Evolutionary conservation across 2,113 vertebrate species (phyloP), one percentile per base, ranked within the genome.

Genomic region (Gallinago undulata): DNA sequence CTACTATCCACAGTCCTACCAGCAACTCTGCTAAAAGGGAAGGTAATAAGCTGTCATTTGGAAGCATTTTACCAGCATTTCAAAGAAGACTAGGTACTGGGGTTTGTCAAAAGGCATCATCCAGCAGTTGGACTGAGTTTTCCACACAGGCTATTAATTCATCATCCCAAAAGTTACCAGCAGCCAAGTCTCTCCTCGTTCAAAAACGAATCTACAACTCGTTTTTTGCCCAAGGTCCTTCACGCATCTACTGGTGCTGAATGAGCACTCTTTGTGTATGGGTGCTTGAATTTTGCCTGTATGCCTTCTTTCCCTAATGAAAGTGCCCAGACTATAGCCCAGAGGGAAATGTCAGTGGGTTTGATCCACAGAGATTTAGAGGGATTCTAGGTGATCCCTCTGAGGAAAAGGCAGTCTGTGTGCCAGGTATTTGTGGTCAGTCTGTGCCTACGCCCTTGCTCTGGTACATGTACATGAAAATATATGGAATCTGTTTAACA

Each of bases 61-160:
- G 39, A 77, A 84, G 11, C 21, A 10, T 63, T 76, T 81, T 39
- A 48, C 5, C 11, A 55, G 68, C 31, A 33, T 68, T 73, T 84
- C 64, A 78, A 59, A 76, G 41, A 21, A 33, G 28, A 1, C 1
- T 53, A 14, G 0, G 1, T 19, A 68, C 31, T 0, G 0, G 31
- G 19, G 23, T 63, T 90, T 76, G 15, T 59, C 64, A 50, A 43
- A 30, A 84, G 19, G 25, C 33, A n/a, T 14, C 8, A 1, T 76
- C 27, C 59, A 73, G 43, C 23, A 81, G 7, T 31, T 55, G 39
- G 33, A 51, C 18, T 31, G 43, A 68, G 15, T 33, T 87, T 73
- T 60, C 13, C 21, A 28, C 37, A 24, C 13, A 51, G 9, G 9
- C 6, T 56, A 23, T 60, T 57, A 7, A 39, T 45, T 30, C 25